These are phyloP conservation scores for Cricetomys ansorgei DNA, from an alignment of 2,113 vertebrate species.

Conservation along the genomic window DNA sequence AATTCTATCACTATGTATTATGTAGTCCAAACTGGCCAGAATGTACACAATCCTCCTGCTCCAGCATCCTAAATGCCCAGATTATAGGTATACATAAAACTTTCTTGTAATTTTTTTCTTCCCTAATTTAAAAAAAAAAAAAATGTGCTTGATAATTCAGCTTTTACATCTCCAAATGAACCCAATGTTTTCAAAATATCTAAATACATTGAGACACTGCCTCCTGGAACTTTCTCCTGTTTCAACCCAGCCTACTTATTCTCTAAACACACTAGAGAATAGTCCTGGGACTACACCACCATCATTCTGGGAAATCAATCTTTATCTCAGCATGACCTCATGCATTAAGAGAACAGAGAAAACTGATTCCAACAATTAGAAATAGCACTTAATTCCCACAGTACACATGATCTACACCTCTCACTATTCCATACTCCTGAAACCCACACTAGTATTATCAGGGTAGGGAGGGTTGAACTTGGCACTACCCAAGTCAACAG, in stretches of 20 bases:
- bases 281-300: background rate
- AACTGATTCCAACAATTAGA: background rate
- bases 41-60: background rate
- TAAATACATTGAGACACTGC: background rate
- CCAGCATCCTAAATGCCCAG: background rate
- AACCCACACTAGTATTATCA: background rate
- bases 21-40: background rate
- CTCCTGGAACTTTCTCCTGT: background rate
- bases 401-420: background rate
- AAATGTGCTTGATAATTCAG: background rate
- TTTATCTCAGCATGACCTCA: background rate
- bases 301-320: background rate
- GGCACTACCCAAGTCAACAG: background rate
- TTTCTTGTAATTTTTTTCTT: background rate
- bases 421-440: background rate
- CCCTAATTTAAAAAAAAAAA: background rate
- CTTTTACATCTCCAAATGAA: constrained; percentile 6
- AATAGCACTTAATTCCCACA: background rate
- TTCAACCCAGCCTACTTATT: background rate
- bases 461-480: background rate
- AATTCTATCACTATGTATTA: background rate
- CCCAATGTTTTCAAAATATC: background rate
- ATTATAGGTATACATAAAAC: background rate
- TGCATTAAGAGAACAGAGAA: background rate
- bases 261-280: background rate